These are phyloP conservation scores for Pterocles gutturalis DNA, from an alignment of 2,113 vertebrate species.

Conservation along the genomic window DNA sequence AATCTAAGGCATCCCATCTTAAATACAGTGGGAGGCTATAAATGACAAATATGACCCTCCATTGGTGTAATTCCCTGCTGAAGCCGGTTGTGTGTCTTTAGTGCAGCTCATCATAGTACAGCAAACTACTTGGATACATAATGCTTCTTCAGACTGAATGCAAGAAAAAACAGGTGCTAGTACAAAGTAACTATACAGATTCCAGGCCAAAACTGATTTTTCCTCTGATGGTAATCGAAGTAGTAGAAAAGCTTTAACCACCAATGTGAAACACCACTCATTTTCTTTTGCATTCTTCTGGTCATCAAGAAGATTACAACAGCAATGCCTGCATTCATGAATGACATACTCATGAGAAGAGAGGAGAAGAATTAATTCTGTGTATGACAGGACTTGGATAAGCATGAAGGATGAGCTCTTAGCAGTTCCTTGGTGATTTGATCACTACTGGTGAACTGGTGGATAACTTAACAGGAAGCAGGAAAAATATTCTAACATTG, in stretches of 20 bases:
- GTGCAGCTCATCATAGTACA: not conserved
- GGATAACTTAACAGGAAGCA: not conserved
- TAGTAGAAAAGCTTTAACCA: not conserved
- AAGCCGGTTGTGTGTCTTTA: not conserved
- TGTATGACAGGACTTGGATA: not conserved
- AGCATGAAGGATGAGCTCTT: not conserved
- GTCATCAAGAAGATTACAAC: not conserved
- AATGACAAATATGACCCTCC: not conserved
- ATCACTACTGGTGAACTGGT: not conserved
- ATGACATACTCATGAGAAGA: not conserved
- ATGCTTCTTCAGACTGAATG: not conserved
- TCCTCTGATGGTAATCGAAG: not conserved
- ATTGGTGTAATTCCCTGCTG: not conserved
- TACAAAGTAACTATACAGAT: not conserved
- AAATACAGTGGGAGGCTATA: not conserved
- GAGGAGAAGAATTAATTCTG: not conserved
- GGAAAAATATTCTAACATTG: not conserved
- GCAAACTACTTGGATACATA: not conserved
- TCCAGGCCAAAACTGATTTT: not conserved
- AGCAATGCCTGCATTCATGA: not conserved
- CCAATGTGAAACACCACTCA: not conserved
- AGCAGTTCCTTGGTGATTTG: not conserved
- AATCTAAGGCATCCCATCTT: not conserved
- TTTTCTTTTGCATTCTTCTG: not conserved
- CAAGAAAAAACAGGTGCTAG: not conserved